Evolutionary conservation across 2,888 invertebrate genomes (phyloP).

Genomic region (Clistopyga incitator): DNA sequence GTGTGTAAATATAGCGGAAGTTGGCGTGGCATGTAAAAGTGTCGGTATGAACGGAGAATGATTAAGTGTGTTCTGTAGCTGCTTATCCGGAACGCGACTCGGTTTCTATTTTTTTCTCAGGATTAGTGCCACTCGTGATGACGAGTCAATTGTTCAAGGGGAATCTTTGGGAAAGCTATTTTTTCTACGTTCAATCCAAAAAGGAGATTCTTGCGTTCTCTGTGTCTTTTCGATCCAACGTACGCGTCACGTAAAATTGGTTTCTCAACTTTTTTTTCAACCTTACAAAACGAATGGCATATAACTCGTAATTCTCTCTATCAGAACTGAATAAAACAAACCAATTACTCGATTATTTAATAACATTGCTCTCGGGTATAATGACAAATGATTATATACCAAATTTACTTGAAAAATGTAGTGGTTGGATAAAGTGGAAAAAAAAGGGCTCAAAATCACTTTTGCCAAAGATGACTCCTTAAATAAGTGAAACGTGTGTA

Average conservation of each 20-base stretch:
- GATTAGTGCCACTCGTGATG: constrained; percentile 10
- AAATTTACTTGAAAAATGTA: not conserved
- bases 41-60: constrained; percentile 13
- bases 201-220: not conserved
- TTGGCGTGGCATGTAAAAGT: constrained; percentile 15
- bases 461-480: constrained; percentile 1
- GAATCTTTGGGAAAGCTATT: constrained; percentile 9
- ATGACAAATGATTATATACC: not conserved
- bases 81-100: constrained; percentile 10
- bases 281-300: not conserved
- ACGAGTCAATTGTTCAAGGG: constrained; percentile 7
- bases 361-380: not conserved
- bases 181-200: not conserved
- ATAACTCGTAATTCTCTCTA: not conserved
- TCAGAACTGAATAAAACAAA: not conserved
- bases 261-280: not conserved
- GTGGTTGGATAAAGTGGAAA: not conserved
- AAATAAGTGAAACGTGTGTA: constrained; percentile 36
- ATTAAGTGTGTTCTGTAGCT: constrained; percentile 4
- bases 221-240: not conserved
- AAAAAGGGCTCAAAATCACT: not conserved
- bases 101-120: constrained; percentile 14
- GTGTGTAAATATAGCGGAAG: constrained; percentile 47
- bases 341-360: no score
- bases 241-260: no score